Evolutionary conservation across 2,797 vertebrate species (phyloP), one percentile per base, ranked within the genome.

Genomic region (Borostomias antarcticus): DNA sequence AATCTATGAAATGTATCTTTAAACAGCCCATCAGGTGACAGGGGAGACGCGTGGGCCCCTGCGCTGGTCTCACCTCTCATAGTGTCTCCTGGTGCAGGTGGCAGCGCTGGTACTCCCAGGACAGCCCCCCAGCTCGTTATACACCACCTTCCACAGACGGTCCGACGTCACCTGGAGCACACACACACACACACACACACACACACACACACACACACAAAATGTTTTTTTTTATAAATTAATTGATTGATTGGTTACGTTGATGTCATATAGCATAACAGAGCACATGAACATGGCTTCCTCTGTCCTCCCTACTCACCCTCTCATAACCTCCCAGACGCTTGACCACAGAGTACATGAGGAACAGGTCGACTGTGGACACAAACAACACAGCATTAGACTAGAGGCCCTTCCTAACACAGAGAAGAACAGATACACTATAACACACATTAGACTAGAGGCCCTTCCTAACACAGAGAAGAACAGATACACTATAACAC

Each of bases 31-130:
- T n/a, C n/a, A n/a, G n/a, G n/a, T n/a, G n/a, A n/a, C n/a, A n/a
- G 5, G 7, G 40, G 40, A 17, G 40, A 17, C 17, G 40, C 13
- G 40, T 11, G 17, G 7, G 40, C 7, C 4, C 11, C 15, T 13
- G 48, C 6, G 40, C n/a, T 32, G 3, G 11, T 53, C 66, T 69
- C 35, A 93, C 92, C 87, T 93, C 81, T 94, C 93, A 37, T 94
- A 94, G 87, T 94, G 93, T 79, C 91, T 86, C 62, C 93, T 78
- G 74, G 93, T 94, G 82, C 93, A 94, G 52, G 93, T 94, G 8
- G 93, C 93, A 0, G 93, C 93, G 1, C 93, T 94, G 73, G 93
- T 94, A 79, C 93, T 94, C 47, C 93, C 92, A 0, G 93, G 90
- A 40, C 92, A 93, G 32, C 93, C 93, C 4, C 93, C 93, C 69